phyloP scores from a whole-genome alignment of 2,113 vertebrate genomes.

The Indicator indicator region DNA sequence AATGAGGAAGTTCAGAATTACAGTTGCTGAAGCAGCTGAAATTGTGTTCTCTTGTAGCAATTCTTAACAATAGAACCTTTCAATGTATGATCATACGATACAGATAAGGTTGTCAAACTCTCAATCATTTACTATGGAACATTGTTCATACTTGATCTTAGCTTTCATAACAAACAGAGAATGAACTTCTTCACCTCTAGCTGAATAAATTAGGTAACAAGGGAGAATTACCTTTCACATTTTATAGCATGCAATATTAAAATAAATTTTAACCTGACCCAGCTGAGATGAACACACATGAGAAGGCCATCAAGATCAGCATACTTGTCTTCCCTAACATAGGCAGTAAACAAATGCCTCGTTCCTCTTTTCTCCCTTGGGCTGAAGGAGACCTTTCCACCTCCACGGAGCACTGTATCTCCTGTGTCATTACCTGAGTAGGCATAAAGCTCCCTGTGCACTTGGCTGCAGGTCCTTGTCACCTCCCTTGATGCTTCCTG shows the following conservation, averaged over 20 bases:
- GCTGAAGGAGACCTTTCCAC: slow-evolving; percentile 32
- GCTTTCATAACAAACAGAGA: slow-evolving; percentile 65
- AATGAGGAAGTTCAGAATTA: slow-evolving; percentile 47
- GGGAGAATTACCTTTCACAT: neutral
- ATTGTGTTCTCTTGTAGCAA: slow-evolving; percentile 39
- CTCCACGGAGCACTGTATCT: neutral
- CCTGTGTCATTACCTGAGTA: neutral
- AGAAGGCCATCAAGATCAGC: neutral
- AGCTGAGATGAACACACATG: neutral
- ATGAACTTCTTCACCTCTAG: slow-evolving; percentile 1
- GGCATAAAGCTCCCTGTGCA: neutral
- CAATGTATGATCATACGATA: slow-evolving; percentile 48
- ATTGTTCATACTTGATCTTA: slow-evolving; percentile 43
- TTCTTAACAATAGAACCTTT: slow-evolving; percentile 64
- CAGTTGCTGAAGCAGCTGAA: slow-evolving; percentile 6
- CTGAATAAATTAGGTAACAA: slow-evolving; percentile 36
- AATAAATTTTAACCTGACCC: slow-evolving; percentile 1
- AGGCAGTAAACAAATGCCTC: neutral
- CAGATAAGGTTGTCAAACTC: slow-evolving; percentile 64
- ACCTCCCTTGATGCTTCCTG: neutral
- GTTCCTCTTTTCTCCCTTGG: neutral
- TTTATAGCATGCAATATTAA: neutral
- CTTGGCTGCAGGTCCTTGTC: neutral
- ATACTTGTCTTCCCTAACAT: neutral
- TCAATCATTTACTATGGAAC: slow-evolving; percentile 49